Conservation (phyloP, 2,797 vertebrate genomes). For the Picus viridis region DNA sequence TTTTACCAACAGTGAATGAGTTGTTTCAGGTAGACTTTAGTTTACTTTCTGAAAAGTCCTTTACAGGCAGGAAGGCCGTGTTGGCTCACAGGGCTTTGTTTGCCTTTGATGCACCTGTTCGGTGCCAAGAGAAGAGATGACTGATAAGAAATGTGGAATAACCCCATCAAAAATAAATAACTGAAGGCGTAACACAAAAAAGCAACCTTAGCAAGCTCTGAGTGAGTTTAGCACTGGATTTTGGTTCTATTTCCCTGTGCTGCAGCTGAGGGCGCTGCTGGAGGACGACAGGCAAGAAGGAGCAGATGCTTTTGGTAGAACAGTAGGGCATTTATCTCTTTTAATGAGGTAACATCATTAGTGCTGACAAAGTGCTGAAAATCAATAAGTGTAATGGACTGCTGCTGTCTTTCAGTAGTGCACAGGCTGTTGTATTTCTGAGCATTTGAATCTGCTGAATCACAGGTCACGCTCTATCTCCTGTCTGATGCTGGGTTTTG, state of each 20-base stretch:
- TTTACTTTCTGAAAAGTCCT: conserved; percentile 30
- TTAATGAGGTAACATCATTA: conserved; percentile 83
- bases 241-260: conserved; percentile 68
- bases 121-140: background rate
- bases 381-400: conserved; percentile 79
- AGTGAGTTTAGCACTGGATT: conserved; percentile 56
- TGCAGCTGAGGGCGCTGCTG: conserved; percentile 60
- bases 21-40: background rate
- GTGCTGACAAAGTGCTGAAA: conserved; percentile 78
- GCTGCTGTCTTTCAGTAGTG: conserved; percentile 63
- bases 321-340: conserved; percentile 80
- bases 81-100: background rate
- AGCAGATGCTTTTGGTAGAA: conserved; percentile 79
- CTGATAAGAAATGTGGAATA: background rate
- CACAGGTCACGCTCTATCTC: conserved; percentile 61
- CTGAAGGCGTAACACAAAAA: background rate
- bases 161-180: background rate
- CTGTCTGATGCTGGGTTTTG: background rate
- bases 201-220: conserved; percentile 27
- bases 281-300: conserved; percentile 45
- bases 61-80: accelerated
- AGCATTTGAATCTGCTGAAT: conserved; percentile 73
- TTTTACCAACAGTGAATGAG: background rate
- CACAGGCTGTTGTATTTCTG: conserved; percentile 16
- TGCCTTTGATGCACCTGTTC: background rate